A percentile compares a stretch with the other conserved stretches of the same genome.
These are phyloP conservation scores for Nerophis ophidion DNA, from an alignment of 2,113 vertebrate genomes.

Conservation along the genomic window DNA sequence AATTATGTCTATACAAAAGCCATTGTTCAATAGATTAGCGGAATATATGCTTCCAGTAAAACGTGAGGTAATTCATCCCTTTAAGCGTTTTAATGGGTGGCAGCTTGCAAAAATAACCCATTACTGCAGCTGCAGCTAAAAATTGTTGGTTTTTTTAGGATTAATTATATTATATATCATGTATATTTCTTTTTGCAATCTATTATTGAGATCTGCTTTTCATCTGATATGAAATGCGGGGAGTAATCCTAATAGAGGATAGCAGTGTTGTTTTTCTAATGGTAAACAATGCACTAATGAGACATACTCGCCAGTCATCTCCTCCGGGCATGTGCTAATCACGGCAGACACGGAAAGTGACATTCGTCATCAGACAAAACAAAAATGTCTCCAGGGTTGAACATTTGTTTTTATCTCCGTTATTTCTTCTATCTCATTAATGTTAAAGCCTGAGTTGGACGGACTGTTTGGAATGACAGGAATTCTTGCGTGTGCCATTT, in stretches of 20 bases:
- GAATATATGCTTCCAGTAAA: conserved; percentile 63
- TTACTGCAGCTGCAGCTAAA: conserved; percentile 28
- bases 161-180: conserved; percentile 20
- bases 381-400: conserved; percentile 49
- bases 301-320: conserved; percentile 45
- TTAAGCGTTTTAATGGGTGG: conserved; percentile 59
- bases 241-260: conserved; percentile 45
- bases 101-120: conserved; percentile 48
- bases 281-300: conserved; percentile 51
- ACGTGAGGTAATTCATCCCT: conserved; percentile 54
- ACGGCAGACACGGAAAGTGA: conserved; percentile 45
- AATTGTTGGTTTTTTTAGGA: conserved; percentile 36
- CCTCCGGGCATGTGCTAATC: conserved; percentile 46
- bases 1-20: conserved; percentile 70
- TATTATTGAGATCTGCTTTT: conserved; percentile 51
- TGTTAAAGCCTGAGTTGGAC: not conserved
- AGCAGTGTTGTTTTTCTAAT: conserved; percentile 37
- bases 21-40: conserved; percentile 64
- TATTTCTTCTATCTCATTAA: not conserved
- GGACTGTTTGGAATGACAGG: not conserved
- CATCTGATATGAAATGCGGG: conserved; percentile 41
- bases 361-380: conserved; percentile 55
- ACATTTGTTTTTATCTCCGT: conserved; percentile 48
- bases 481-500: not conserved
- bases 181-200: conserved; percentile 22